Evolutionary conservation across 30 jellyfish, hydroid and myxozoan genomes (phyloP).

Genomic region (Hydractinia symbiolongicarpus): DNA sequence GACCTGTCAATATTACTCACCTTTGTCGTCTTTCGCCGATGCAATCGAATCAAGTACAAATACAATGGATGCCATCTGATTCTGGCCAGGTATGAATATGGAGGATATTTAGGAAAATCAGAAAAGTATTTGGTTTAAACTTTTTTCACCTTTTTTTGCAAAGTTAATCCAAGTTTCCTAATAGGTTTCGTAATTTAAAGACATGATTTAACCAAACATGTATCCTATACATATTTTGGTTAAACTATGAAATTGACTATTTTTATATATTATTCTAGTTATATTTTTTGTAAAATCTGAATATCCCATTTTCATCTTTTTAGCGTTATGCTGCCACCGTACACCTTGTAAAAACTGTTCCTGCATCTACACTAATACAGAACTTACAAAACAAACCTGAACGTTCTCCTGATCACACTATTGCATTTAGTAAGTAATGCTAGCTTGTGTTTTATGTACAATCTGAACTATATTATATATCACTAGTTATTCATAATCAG

Average conservation of each 20-base stretch:
- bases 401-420: conserved; percentile 82
- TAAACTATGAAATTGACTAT: no score
- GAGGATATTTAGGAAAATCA: neutral
- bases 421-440: conserved; percentile 77
- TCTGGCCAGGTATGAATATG: conserved; percentile 54
- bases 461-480: neutral
- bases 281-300: neutral
- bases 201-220: no score
- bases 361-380: conserved; percentile 51
- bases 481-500: neutral
- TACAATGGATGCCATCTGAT: conserved; percentile 92
- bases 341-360: conserved; percentile 67
- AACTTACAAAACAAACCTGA: conserved; percentile 53
- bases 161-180: no score
- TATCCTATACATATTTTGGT: no score
- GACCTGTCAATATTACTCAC: conserved; percentile 79
- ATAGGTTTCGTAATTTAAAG: neutral
- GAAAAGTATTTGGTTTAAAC: neutral
- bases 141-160: no score
- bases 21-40: conserved; percentile 72
- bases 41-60: conserved; percentile 58
- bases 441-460: neutral
- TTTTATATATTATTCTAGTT: no score
- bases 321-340: conserved; percentile 81
- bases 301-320: neutral